Evolutionary conservation across 37 sponge, comb jelly and placozoan genomes (phyloP), one percentile per base, ranked within the genome.

Genomic region (Spongilla lacustris): DNA sequence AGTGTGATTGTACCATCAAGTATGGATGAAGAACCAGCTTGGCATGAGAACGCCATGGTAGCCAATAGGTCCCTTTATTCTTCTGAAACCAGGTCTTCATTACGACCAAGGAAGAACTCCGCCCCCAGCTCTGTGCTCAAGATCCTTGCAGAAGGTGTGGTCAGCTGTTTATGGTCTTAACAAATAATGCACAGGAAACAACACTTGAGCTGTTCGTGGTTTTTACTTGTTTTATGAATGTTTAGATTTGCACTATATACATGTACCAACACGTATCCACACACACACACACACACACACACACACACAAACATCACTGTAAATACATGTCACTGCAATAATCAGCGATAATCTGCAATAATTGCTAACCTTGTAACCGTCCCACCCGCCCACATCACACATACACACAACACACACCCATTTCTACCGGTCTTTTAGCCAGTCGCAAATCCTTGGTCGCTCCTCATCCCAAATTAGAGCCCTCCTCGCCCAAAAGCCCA

Each of bases 61-160:
- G 37, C 34, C 69, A 66, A 73, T 30, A 37, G 75, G 28, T 87
- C 87, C 24, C 46, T 87, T 28, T 87, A 87, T 34, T 29, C 49
- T 5, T 68, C 87, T 14, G 71, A 87, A 50, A 10, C 68, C 41
- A 25, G 26, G 31, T 22, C 23, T 12, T 29, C 21, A 21, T 76
- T 68, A 29, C 32, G 76, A 26, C 69, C 41, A 28, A 30, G 85
- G 67, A 76, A 87, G 28, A 87, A 87, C 79, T 79, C 86, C 34
- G 71, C 81, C 66, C 71, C 66, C 21, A 81, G 30, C 27, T 11
- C 67, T 49, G 31, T 33, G 73, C 31, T 58, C 19, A 58, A 58
- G 58, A 58, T 19, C 58, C 12, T 58, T 58, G 58, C 58, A 58
- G 58, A 58, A 58, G 58, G 58, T 58, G 41, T 41, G 41, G 21